phyloP scores from a whole-genome alignment of 2,888 invertebrate genomes.

The Morpho deidamia region DNA sequence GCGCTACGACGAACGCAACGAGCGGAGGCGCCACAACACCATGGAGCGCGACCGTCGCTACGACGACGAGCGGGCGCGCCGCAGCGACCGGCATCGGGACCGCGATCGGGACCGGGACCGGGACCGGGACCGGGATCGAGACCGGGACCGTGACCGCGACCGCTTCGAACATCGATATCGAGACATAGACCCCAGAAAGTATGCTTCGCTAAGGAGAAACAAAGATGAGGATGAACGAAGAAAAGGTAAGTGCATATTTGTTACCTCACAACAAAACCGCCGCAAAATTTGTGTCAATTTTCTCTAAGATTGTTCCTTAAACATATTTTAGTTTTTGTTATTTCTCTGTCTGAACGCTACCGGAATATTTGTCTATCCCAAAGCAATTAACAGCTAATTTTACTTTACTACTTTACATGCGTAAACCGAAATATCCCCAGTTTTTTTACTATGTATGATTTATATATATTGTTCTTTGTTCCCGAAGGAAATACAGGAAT shows the following conservation, averaged over 20 bases:
- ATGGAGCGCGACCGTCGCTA: constrained; percentile 39
- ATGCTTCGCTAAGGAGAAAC: constrained; percentile 48
- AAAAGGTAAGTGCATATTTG: constrained; percentile 36
- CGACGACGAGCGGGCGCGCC: constrained; percentile 13
- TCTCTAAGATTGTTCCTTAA: too few species aligned
- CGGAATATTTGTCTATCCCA: too few species aligned
- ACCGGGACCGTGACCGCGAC: constrained; percentile 33
- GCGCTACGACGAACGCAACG: constrained; percentile 41
- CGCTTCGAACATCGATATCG: constrained; percentile 47
- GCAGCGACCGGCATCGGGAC: constrained; percentile 41
- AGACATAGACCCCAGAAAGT: constrained; percentile 61
- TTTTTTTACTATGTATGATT: too few species aligned
- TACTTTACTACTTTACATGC: too few species aligned
- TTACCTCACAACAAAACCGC: neutral
- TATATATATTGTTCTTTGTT: too few species aligned
- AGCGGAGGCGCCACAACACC: constrained; percentile 34
- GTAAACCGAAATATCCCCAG: too few species aligned
- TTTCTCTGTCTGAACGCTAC: too few species aligned
- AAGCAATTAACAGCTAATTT: too few species aligned
- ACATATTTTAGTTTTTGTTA: too few species aligned
- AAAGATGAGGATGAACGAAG: constrained; percentile 51
- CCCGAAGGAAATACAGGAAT: too few species aligned
- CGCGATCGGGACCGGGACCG: constrained; percentile 42
- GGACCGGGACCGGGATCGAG: constrained; percentile 34
- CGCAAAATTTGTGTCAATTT: too few species aligned